These are phyloP conservation scores for Calameuta idolon DNA, from an alignment of 2,888 invertebrate species.

Conservation along the genomic window DNA sequence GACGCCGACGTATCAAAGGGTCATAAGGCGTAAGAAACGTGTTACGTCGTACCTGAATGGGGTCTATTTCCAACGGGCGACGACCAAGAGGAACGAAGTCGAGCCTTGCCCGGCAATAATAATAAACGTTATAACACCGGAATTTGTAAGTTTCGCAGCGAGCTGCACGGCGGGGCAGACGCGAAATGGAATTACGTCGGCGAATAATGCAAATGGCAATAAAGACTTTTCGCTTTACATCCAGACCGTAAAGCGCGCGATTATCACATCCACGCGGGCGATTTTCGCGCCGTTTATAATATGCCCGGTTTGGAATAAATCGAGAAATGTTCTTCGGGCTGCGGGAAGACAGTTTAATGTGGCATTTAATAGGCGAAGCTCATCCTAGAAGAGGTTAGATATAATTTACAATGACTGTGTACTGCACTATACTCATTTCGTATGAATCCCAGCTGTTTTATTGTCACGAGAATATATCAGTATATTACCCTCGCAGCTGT, in stretches of 20 bases:
- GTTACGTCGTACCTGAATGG: background rate
- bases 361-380: background rate
- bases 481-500: background rate
- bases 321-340: background rate
- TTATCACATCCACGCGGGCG: background rate
- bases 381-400: background rate
- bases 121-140: constrained; percentile 1
- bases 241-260: background rate
- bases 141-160: constrained; percentile 4
- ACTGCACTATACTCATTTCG: background rate
- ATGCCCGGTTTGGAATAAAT: background rate
- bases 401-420: background rate
- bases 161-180: background rate
- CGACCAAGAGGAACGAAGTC: background rate
- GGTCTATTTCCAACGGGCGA: background rate
- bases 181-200: constrained; percentile 2
- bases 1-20: background rate
- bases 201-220: constrained; percentile 13
- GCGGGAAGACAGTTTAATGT: background rate
- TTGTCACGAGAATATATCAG: background rate
- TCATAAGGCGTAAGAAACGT: constrained; percentile 1
- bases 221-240: constrained; percentile 5
- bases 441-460: background rate
- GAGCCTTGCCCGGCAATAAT: background rate
- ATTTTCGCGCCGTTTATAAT: background rate